Base-by-base conservation (phyloP, 2,113 vertebrate genomes). In the Rallus limicola region DNA sequence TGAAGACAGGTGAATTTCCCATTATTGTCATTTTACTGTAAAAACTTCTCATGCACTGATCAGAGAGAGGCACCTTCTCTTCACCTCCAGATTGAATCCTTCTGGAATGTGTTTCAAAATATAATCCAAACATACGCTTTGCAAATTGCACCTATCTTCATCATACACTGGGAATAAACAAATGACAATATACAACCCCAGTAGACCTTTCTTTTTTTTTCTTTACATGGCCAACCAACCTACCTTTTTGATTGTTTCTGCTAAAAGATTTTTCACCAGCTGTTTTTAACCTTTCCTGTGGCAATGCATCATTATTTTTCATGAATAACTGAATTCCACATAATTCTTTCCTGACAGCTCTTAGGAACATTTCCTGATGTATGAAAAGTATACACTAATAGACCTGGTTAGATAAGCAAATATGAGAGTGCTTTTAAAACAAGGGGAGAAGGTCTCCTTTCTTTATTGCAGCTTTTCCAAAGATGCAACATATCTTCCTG, bases 1-100 rank as follows among this genome's bases (percentile, higher is more conserved):
- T 81, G 40, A 52, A 91, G 90, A 71, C 63, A 83, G 68, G 71
- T 94, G 82, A 83, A 78, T 90, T 95, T 94, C 33, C 59, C 80
- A 50, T 90, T 85, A 68, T 46, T 89, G 53, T 48, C 6, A 29
- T 86, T 92, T 58, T 77, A 59, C 34, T 72, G 36, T 55, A 36
- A 53, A 86, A 67, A 13, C 71, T 86, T 67, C 67, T 16, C 19
- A 36, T 31, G 21, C 13, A 16, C 10, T 36, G 8, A 74, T 67
- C 26, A 58, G 40, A 83, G 29, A 16, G 14, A 93, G 50, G 40
- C 31, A 90, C 67, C 62, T 71, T 72, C 38, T 70, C 13, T 80
- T 88, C 77, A 58, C 53, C 74, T 87, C 52, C 31, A 53, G 60
- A 65, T 6, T 68, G 34, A 90, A 82, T 72, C 36, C 68, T 69